Evolutionary conservation across 2,888 invertebrate species (phyloP).

Genomic region (Limnephilus auricula): DNA sequence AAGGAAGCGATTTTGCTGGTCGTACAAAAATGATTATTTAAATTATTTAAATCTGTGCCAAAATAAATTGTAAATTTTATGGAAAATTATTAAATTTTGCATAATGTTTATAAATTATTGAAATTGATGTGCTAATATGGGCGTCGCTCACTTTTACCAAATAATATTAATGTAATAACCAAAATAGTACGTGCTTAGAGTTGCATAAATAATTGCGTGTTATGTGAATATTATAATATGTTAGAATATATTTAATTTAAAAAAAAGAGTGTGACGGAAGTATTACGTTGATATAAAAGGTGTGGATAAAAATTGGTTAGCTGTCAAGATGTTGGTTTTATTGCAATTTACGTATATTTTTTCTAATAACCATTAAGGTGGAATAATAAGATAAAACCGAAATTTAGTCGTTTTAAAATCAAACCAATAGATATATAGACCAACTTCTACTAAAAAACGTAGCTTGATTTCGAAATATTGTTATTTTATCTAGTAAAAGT

Average conservation of each 20-base stretch:
- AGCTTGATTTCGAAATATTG: too few species aligned
- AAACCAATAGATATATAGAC: too few species aligned
- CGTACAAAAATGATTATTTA: background rate
- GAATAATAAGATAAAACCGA: too few species aligned
- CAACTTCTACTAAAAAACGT: too few species aligned
- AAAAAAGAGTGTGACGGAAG: too few species aligned
- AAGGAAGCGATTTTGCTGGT: background rate
- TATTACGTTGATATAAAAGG: background rate
- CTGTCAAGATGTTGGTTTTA: background rate
- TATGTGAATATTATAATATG: background rate
- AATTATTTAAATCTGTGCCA: background rate
- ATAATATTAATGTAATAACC: background rate
- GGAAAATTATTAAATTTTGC: background rate
- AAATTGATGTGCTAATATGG: background rate
- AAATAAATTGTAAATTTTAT: background rate
- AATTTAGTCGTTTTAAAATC: too few species aligned
- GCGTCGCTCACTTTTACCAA: background rate
- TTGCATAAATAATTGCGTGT: background rate
- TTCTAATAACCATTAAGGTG: too few species aligned
- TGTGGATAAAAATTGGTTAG: background rate
- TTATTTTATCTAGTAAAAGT: too few species aligned
- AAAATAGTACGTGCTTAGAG: background rate
- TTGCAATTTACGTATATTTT: background rate
- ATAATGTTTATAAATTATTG: background rate
- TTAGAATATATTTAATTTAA: background rate